These are phyloP conservation scores for Pterocles gutturalis DNA, from an alignment of 2,113 vertebrate genomes.

Conservation along the genomic window DNA sequence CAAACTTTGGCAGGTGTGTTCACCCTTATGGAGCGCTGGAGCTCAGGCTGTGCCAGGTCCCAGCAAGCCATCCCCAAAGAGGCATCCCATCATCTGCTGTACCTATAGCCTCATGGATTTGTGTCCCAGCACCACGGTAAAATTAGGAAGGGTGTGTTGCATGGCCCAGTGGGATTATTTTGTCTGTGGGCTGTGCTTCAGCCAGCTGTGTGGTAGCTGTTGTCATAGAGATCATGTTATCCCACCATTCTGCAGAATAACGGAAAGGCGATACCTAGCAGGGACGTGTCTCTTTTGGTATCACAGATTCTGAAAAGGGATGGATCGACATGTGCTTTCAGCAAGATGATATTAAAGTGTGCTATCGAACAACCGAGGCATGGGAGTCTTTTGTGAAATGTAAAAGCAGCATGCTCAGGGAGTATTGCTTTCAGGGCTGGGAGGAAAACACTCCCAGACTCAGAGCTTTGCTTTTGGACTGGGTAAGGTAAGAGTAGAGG, in stretches of 20 bases:
- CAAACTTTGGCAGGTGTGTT: not conserved
- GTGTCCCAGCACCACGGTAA: fast-evolving
- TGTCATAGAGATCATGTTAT: not conserved
- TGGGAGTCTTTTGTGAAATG: not conserved
- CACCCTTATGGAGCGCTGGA: fast-evolving
- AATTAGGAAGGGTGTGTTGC: not conserved
- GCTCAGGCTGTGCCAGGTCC: not conserved
- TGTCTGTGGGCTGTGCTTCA: not conserved
- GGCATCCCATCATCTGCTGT: not conserved
- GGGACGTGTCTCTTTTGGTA: fast-evolving
- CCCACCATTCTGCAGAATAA: not conserved
- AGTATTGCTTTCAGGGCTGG: not conserved
- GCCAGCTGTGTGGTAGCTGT: not conserved
- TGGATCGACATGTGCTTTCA: not conserved
- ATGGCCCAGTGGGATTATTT: not conserved
- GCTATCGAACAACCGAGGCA: fast-evolving
- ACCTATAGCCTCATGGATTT: fast-evolving
- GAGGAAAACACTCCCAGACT: not conserved
- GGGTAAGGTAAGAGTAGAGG: not conserved
- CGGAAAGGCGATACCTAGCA: not conserved
- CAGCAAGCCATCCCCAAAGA: not conserved
- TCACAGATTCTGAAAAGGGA: not conserved
- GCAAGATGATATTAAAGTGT: not conserved
- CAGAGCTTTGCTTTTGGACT: not conserved
- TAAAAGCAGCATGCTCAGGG: not conserved